A percentile compares a stretch with the other conserved stretches of the same genome.
These are phyloP conservation scores for Salvator merianae DNA, from an alignment of 2,113 vertebrate genomes.

Conservation along the genomic window DNA sequence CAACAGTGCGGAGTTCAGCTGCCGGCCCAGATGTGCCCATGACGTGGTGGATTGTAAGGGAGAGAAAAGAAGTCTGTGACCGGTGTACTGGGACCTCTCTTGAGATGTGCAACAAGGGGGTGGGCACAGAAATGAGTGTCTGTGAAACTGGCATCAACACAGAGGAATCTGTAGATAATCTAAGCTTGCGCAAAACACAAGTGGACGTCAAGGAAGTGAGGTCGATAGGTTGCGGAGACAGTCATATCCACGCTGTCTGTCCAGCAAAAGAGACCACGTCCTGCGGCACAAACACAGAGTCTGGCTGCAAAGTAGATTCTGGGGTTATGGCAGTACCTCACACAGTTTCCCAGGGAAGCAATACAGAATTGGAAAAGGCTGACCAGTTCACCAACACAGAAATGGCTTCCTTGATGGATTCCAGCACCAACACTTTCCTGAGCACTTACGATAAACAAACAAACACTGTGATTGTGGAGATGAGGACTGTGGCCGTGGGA, in stretches of 20 bases:
- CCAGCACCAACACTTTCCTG: constrained; percentile 77
- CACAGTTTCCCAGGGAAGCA: constrained; percentile 76
- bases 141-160: constrained; percentile 85
- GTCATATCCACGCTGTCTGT: constrained; percentile 76
- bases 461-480: constrained; percentile 76
- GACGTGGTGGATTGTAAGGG: constrained; percentile 82
- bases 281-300: constrained; percentile 74
- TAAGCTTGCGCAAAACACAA: constrained; percentile 44
- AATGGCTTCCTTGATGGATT: constrained; percentile 63
- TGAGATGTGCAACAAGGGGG: constrained; percentile 69
- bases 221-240: constrained; percentile 88
- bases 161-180: constrained; percentile 59
- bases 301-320: constrained; percentile 68
- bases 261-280: constrained; percentile 70
- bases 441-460: constrained; percentile 84
- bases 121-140: constrained; percentile 72
- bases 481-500: constrained; percentile 83
- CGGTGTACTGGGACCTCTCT: constrained; percentile 66
- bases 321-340: constrained; percentile 79
- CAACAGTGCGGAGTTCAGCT: constrained; percentile 44
- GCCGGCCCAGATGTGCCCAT: constrained; percentile 83
- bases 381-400: constrained; percentile 82
- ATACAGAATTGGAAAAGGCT: constrained; percentile 67
- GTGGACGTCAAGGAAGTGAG: constrained; percentile 59
- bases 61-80: constrained; percentile 77